Evolutionary conservation across 2,888 invertebrate genomes (phyloP), one percentile per base, ranked within the genome.

Genomic region (Perithous albicinctus): DNA sequence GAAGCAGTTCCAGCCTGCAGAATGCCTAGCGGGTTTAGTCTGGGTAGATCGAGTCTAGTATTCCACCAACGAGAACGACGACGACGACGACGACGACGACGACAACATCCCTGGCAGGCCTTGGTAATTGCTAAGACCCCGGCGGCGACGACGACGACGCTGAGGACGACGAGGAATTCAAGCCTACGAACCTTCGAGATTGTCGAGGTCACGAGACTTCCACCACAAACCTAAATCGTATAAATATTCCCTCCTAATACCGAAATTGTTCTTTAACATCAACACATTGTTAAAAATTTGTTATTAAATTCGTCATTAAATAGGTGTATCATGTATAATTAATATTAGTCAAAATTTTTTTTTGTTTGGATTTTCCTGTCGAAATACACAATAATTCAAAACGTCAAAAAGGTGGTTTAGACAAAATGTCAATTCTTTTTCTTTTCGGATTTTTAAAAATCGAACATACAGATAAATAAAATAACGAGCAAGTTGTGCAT

Each of bases 41-140:
- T 61, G 41, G 48, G 51, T 26, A 77, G 38, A 67, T 54, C 23
- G 43, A 67, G 26, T 35, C 61, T 66, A 70, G 66, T 72, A 80
- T 80, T 80, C 76, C 70, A 76, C 75, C 70, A 29, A 29, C 5
- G 51, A 72, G 56, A 35, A 72, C 54, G 63, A 64, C 46, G 69
- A 80, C 75, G 76, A 67, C 64, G 46, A 72, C 54, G 63, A 64
- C 46, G 69, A 80, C 75, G 76, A 67, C 51, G 74, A 80, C 75
- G 76, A 70, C 51, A 46, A 67, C 75, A 76, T 76, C 75, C 70
- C 56, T 75, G 70, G 54, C 75, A 80, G 80, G 70, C 75, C 70
- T 70, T 56, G 56, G 70, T 80, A 80, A 80, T 80, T 75, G 80
- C 80, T 80, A 59, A 46, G 70, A 75, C 66, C 75, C 76, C 70